Evolutionary conservation across 2,888 invertebrate genomes (phyloP), one percentile per base, ranked within the genome.

Genomic region (Tinea semifulvella): DNA sequence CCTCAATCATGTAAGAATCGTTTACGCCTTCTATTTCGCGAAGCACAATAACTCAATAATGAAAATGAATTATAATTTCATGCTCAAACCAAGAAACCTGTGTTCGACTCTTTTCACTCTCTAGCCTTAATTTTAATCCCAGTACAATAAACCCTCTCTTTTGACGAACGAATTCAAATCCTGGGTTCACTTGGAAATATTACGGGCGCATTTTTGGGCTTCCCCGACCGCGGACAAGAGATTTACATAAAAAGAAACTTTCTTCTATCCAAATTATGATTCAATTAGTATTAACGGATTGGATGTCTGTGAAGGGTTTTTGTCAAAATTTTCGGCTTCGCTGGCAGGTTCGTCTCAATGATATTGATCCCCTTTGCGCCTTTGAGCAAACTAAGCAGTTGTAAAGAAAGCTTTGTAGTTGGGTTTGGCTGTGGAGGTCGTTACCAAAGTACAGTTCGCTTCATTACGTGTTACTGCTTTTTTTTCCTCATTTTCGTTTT

Each of bases 201-300:
- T 71, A 67, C 61, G 61, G 54, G 58, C 57, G 61, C 60, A 66
- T 70, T 70, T 64, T 59, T 61, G 65, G 61, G 64, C 67, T 73
- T 70, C 22, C 70, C 59, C 58, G 57, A 59, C 60, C 52, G 58
- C 62, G 62, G 61, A 64, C 59, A 65, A 73, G 73, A 75, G 70
- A 75, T 77, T 77, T 77, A 68, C 75, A 75, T 77, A 73, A 77
- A 79, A 80, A 76, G 75, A 76, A 79, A 79, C 68, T 76, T n/a
- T 68, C 63, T 69, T 68, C 66, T 67, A 68, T 60, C 61, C 58
- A 72, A 77, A 80, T 79, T 79, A 80, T 77, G 75, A 79, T 80
- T 79, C 79, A 79, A 80, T 80, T 79, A 80, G 80, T 75, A 73
- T 80, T 79, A 79, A 75, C 72, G 79, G 75, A 75, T 76, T 75